Base-by-base conservation (phyloP, 2,888 invertebrate species). In the Polyommatus iphigenia region DNA sequence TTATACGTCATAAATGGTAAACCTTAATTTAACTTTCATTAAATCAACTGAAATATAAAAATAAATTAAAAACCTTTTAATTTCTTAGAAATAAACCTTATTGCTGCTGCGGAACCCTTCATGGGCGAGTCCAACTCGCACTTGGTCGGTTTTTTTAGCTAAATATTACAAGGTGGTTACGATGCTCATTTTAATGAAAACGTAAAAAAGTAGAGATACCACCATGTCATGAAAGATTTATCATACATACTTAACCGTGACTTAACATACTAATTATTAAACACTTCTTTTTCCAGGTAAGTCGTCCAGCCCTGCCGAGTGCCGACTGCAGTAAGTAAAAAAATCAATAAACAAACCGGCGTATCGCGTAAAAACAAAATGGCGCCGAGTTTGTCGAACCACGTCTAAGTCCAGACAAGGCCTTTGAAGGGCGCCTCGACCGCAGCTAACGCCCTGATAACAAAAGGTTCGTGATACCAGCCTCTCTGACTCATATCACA, bases 361-460 rank as follows among this genome's bases (percentile, higher is more conserved):
- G 32, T 71, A 87, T 84, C 85, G 90, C 88, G 84, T 87, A 87
- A 89, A 89, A 91, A 90, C 90, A 87, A 85, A 91, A 89, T 88
- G 85, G 86, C 87, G 86, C 83, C 82, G 87, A 91, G 93, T 92
- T 90, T 90, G 84, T 89, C 93, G 92, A 92, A 93, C 93, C 86
- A 90, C 87, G 87, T 87, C 93, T 94, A 94, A 92, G 93, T 92
- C 88, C 91, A 93, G 89, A 91, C 93, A 93, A 93, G 93, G 93
- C 91, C 92, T 91, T 89, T 93, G 92, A 93, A 93, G 93, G 93
- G 92, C 93, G 89, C 87, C 86, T 77, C 91, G 93, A 87, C 89
- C 88, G 90, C 92, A 92, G 88, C 93, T 93, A 87, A 91, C 92
- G 90, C 89, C 88, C 85, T 89, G 90, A 91, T 92, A 92, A 93